Percentiles rank a stretch among this genome's conserved stretches.
phyloP scores from a whole-genome alignment of 2,113 vertebrate species.

The Gulo gulo region DNA sequence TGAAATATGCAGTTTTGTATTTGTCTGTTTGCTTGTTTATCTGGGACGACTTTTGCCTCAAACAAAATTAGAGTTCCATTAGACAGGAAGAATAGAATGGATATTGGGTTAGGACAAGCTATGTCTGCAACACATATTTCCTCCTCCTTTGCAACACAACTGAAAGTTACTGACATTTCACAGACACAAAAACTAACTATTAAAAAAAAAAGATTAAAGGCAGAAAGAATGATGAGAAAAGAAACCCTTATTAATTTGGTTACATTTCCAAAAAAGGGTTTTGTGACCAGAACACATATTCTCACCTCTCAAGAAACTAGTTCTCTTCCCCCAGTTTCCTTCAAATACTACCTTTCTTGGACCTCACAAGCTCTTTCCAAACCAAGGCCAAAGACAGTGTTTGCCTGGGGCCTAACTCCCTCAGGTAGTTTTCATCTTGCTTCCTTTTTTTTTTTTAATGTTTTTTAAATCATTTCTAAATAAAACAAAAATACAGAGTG shows the following conservation, averaged over 20 bases:
- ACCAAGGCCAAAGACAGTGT: background rate
- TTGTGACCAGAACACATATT: conserved; percentile 8
- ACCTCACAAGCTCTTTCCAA: background rate
- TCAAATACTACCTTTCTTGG: background rate
- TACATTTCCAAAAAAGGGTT: background rate
- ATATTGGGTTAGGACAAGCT: background rate
- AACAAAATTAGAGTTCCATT: background rate
- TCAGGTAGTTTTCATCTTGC: background rate
- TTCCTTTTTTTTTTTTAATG: too few relatives aligned
- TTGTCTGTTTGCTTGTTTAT: background rate
- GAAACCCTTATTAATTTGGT: background rate
- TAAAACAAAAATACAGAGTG: too few relatives aligned
- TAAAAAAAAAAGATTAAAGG: background rate
- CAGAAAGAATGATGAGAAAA: background rate
- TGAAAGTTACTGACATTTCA: background rate
- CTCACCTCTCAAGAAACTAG: background rate
- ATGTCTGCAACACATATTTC: background rate
- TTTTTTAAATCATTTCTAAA: too few relatives aligned
- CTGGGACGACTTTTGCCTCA: background rate
- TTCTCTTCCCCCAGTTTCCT: background rate
- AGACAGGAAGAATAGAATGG: background rate
- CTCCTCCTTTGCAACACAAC: background rate
- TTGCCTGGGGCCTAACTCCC: background rate
- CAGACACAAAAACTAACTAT: background rate
- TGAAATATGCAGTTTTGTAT: background rate